Evolutionary conservation across 2,113 vertebrate genomes (phyloP).

Genomic region (Silurus meridionalis): DNA sequence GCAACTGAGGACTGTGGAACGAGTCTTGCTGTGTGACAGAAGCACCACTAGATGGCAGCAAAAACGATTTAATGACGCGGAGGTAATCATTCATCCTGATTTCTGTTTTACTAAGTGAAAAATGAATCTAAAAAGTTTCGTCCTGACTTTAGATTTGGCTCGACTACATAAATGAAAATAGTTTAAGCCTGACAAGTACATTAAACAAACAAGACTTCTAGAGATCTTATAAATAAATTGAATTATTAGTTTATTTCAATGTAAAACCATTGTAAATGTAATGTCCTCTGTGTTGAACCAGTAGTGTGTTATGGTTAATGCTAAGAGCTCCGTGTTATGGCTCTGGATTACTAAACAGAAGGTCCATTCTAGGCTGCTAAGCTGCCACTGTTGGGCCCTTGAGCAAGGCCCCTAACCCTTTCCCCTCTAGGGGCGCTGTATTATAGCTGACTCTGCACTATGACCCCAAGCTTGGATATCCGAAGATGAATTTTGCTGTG

Average conservation of each 20-base stretch:
- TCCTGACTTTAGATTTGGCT: background rate
- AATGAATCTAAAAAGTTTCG: background rate
- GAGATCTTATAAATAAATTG: background rate
- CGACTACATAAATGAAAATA: background rate
- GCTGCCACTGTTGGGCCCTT: no score
- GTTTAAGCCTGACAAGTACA: background rate
- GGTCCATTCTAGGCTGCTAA: no score
- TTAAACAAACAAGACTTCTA: background rate
- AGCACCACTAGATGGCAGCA: constrained; percentile 8
- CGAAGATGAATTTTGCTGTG: no score
- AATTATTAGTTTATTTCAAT: background rate
- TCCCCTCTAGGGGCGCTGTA: no score
- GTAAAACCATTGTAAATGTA: background rate
- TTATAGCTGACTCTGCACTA: no score
- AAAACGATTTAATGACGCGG: background rate
- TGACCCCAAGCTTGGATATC: no score
- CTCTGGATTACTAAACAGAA: no score
- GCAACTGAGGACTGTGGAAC: constrained; percentile 23
- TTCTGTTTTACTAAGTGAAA: background rate
- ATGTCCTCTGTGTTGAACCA: background rate
- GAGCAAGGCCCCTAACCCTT: no score
- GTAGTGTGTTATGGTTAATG: background rate
- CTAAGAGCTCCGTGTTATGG: no score
- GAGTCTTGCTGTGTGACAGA: background rate
- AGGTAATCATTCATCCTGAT: background rate